Evolutionary conservation across 2,113 vertebrate genomes (phyloP), one percentile per base, ranked within the genome.

Genomic region (Patagioenas fasciata): DNA sequence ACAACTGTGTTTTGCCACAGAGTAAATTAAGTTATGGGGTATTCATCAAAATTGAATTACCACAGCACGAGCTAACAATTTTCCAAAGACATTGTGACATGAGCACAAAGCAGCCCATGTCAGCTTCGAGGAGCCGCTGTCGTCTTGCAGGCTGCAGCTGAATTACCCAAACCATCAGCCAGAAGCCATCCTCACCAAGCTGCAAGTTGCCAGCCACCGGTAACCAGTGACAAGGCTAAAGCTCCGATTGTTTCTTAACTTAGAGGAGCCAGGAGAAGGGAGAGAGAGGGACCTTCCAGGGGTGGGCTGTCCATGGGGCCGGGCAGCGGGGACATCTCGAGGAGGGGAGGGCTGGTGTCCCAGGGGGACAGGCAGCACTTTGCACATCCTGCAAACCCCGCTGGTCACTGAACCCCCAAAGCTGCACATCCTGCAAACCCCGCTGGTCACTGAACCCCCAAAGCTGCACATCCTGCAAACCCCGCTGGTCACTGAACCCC

Each of bases 31-130:
- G 78, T 96, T 96, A 93, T 8, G 13, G 82, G 56, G 70, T 74
- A 94, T 96, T 97, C 90, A 91, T 94, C 91, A 86, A 80, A 94
- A 96, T 95, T 85, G 91, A 92, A 96, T 97, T 88, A 95, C 31
- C 67, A 29, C 54, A 48, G 53, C 9, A 54, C 0, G 5, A 91
- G 93, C 77, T 91, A 95, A 95, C 96, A 92, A 77, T 96, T 95
- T 94, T 54, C 75, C 62, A 56, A 80, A 94, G 90, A 58, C 34
- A 71, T 38, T 92, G 85, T 96, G 96, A 98, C 97, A 96, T 2
- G 93, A 92, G 85, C 77, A 97, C 96, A 98, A 97, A 96, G 96
- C 89, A 62, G 69, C 66, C 78, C 51, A 42, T 13, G 36, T 79
- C 94, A 92, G 87, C 79, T 89, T 86, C 18, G 9, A 88, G 88